Conservation (phyloP, 2,797 vertebrate species). For the Thunnus albacares region DNA sequence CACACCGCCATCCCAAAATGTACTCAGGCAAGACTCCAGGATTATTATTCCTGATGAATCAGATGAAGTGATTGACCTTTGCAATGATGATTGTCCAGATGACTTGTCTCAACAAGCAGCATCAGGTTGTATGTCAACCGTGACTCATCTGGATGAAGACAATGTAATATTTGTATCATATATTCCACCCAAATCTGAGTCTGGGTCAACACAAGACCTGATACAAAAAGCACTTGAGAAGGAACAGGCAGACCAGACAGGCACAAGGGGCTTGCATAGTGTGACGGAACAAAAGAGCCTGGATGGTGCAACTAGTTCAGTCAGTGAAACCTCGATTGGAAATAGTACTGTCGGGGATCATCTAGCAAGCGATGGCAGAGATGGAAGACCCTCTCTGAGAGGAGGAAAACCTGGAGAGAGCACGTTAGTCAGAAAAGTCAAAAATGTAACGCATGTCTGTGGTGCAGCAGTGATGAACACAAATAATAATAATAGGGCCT, state of each 20-base stretch:
- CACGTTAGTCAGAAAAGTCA: neutral
- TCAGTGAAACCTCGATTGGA: neutral
- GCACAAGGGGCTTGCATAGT: neutral
- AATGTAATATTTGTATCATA: slow-evolving; percentile 87
- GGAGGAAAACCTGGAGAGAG: neutral
- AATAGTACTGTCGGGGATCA: neutral
- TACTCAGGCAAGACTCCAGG: neutral
- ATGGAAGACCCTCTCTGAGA: neutral
- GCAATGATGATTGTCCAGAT: slow-evolving; percentile 73
- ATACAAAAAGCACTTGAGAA: neutral
- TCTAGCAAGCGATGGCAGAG: neutral
- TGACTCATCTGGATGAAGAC: slow-evolving; percentile 73
- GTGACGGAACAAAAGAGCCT: neutral
- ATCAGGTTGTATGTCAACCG: neutral
- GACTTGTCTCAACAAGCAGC: slow-evolving; percentile 14
- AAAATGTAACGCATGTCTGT: neutral
- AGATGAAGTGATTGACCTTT: slow-evolving; percentile 84
- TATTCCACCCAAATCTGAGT: slow-evolving; percentile 75
- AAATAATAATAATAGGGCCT: neutral
- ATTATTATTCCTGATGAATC: slow-evolving; percentile 4
- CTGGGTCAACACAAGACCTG: slow-evolving; percentile 1
- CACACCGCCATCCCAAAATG: neutral
- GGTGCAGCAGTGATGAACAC: neutral
- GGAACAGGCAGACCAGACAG: neutral
- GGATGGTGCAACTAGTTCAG: neutral